phyloP scores from a whole-genome alignment of 2,888 invertebrate species.

The Antheraea yamamai region DNA sequence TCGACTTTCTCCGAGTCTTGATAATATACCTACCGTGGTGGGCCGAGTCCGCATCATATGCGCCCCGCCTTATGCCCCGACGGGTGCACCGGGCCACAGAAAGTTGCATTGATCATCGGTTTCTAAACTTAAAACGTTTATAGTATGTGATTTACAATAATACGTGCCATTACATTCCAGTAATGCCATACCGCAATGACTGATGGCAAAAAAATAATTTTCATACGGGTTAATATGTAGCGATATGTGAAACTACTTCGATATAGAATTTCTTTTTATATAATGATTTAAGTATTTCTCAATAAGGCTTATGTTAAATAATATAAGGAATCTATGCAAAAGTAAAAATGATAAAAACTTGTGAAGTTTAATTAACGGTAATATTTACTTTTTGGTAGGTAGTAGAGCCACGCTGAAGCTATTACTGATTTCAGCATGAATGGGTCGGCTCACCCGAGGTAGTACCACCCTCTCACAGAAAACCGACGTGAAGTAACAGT shows the following conservation, averaged over 20 bases:
- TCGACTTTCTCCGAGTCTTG: slow-evolving; percentile 73
- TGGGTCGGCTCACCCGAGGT: too few species aligned
- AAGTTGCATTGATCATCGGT: slow-evolving; percentile 31
- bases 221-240: not conserved
- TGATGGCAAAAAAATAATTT: slow-evolving; percentile 8
- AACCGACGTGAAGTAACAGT: too few species aligned
- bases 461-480: too few species aligned
- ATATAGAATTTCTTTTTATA: not conserved
- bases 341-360: too few species aligned
- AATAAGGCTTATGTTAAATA: not conserved
- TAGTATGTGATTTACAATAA: slow-evolving; percentile 28
- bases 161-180: slow-evolving; percentile 12
- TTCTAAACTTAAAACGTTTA: slow-evolving; percentile 31
- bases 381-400: too few species aligned
- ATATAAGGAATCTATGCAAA: too few species aligned
- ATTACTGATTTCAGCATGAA: too few species aligned
- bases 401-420: too few species aligned
- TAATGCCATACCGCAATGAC: slow-evolving; percentile 10
- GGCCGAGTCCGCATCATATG: slow-evolving; percentile 41
- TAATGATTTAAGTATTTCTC: not conserved
- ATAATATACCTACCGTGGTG: slow-evolving; percentile 42
- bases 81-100: slow-evolving; percentile 32
- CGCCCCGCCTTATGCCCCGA: slow-evolving; percentile 31
- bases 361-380: too few species aligned
- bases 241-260: not conserved